A percentile compares a stretch with the other conserved stretches of the same genome.
phyloP scores from a whole-genome alignment of 1,140 invertebrate species.

The Drosophila azteca region DNA sequence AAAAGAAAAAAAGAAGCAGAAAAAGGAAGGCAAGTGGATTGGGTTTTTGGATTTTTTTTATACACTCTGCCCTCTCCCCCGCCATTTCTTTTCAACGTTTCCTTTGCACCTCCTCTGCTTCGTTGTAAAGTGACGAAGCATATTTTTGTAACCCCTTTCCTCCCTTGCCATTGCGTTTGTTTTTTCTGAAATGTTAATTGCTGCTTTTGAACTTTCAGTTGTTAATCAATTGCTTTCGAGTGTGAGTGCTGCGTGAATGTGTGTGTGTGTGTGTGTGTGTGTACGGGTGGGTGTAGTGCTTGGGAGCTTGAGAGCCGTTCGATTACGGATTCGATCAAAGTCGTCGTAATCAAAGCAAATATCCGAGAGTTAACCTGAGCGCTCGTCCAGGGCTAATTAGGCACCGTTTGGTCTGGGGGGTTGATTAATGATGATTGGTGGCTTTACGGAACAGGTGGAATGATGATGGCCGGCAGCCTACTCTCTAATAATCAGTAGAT shows the following conservation, averaged over 20 bases:
- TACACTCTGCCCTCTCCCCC: constrained; percentile 30
- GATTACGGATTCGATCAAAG: too few relatives aligned
- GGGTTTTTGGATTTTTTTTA: constrained; percentile 71
- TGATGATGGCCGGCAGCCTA: background rate
- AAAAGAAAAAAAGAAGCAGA: constrained; percentile 23
- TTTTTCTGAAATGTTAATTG: constrained; percentile 46
- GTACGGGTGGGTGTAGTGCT: background rate
- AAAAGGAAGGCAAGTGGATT: constrained; percentile 65
- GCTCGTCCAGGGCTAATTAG: constrained; percentile 1
- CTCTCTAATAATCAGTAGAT: too few relatives aligned
- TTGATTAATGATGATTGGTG: constrained; percentile 11
- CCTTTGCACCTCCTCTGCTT: constrained; percentile 29
- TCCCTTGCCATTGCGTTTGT: constrained; percentile 2
- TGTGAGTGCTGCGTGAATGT: constrained; percentile 1
- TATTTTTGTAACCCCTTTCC: constrained; percentile 19
- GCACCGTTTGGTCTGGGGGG: background rate
- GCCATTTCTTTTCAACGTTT: constrained; percentile 26
- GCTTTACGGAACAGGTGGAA: background rate
- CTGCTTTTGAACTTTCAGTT: constrained; percentile 58
- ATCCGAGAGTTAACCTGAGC: background rate
- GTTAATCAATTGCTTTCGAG: constrained; percentile 63
- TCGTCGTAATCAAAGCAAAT: constrained; percentile 4
- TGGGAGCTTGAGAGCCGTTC: too few relatives aligned
- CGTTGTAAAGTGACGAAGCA: constrained; percentile 24
- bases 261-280: background rate